Conservation (phyloP, 2,888 invertebrate genomes). For the Serrognathus titanus region DNA sequence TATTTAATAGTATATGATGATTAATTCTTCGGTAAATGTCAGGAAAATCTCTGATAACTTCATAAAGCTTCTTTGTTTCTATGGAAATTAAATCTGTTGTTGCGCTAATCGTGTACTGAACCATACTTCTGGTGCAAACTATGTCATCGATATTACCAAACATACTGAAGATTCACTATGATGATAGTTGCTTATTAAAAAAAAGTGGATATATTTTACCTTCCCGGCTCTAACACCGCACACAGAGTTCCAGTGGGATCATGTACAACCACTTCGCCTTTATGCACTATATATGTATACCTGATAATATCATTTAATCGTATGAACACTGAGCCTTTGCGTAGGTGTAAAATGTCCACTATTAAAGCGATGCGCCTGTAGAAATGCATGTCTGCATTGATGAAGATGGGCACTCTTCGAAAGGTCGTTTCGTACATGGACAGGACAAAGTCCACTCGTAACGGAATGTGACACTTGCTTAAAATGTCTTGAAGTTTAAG, state of each 20-base stretch:
- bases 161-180: not conserved
- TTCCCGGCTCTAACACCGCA: constrained; percentile 21
- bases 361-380: constrained; percentile 23
- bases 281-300: constrained; percentile 28
- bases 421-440: constrained; percentile 27
- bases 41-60: constrained; percentile 1
- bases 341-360: constrained; percentile 23
- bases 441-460: constrained; percentile 26
- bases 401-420: constrained; percentile 24
- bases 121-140: constrained; percentile 11
- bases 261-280: constrained; percentile 24
- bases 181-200: not conserved
- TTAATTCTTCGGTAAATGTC: constrained; percentile 13
- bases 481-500: constrained; percentile 23
- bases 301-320: constrained; percentile 28
- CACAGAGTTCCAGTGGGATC: constrained; percentile 24
- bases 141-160: constrained; percentile 15
- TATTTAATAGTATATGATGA: constrained; percentile 18
- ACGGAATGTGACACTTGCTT: constrained; percentile 23
- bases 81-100: constrained; percentile 10
- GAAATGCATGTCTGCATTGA: constrained; percentile 21
- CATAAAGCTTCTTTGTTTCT: not conserved
- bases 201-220: not conserved
- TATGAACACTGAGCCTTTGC: constrained; percentile 21
- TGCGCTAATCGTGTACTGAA: not conserved